Evolutionary conservation across 2,888 invertebrate genomes (phyloP).

Genomic region (Labia minor): DNA sequence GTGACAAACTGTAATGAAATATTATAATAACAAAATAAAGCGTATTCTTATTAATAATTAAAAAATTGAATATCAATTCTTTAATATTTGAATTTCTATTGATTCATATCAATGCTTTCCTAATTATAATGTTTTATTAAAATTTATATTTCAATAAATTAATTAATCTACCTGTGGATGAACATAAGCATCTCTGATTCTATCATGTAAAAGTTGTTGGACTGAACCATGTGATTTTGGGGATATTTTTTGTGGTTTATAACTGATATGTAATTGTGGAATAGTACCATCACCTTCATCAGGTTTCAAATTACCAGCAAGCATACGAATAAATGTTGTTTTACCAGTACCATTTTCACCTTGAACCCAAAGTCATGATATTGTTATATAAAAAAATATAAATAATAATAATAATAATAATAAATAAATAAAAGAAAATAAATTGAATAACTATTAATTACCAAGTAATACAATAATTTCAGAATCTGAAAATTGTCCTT

Average conservation of each 20-base stretch:
- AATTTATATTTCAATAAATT: conserved; percentile 35
- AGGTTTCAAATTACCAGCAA: conserved; percentile 89
- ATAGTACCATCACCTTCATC: conserved; percentile 67
- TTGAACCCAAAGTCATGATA: background rate
- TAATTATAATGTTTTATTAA: background rate
- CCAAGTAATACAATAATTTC: conserved; percentile 94
- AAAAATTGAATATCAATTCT: background rate
- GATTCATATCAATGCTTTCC: background rate
- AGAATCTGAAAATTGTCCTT: conserved; percentile 96
- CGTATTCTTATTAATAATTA: conserved; percentile 13
- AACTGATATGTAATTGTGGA: conserved; percentile 92
- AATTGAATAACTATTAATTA: background rate
- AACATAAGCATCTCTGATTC: conserved; percentile 92
- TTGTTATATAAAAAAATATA: background rate
- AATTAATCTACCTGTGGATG: conserved; percentile 90
- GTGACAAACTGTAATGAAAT: conserved; percentile 72
- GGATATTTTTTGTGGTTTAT: conserved; percentile 99
- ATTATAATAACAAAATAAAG: conserved; percentile 21
- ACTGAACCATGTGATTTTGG: conserved; percentile 93
- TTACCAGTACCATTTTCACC: conserved; percentile 98
- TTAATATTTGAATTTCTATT: background rate
- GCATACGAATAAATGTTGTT: conserved; percentile 96
- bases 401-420: background rate
- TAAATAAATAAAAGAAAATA: background rate
- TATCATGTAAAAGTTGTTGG: conserved; percentile 84